Percentiles rank a stretch among this genome's conserved stretches.
These are phyloP conservation scores for Heterocephalus glaber DNA, from an alignment of 2,113 vertebrate species.

Conservation along the genomic window DNA sequence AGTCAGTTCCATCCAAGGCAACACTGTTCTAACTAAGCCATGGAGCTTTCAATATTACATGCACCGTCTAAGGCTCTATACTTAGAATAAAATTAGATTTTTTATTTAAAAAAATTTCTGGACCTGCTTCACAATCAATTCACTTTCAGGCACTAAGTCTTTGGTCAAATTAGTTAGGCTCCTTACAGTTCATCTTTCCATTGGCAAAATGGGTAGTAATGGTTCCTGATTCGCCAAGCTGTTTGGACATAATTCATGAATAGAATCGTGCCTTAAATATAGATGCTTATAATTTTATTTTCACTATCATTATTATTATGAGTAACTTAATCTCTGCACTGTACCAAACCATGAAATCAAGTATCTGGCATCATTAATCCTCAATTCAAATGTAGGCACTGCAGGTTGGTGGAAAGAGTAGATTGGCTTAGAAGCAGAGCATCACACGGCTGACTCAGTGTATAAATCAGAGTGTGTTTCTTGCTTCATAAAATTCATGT, in stretches of 20 bases:
- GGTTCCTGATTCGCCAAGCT: background rate
- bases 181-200: background rate
- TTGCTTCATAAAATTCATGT: background rate
- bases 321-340: slow-evolving; percentile 14
- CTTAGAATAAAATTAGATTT: background rate
- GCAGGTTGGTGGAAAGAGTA: background rate
- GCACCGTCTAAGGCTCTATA: background rate
- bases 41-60: background rate
- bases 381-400: background rate
- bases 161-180: background rate
- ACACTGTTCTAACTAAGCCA: background rate
- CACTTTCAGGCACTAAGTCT: background rate
- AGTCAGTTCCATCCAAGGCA: background rate
- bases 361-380: background rate
- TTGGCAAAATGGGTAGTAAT: background rate
- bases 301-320: background rate
- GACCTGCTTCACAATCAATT: background rate
- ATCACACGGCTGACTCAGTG: background rate
- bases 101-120: background rate
- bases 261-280: background rate
- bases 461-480: background rate
- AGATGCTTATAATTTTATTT: background rate
- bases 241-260: background rate
- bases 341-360: background rate
- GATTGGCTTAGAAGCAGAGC: background rate